phyloP scores from a whole-genome alignment of 1,140 invertebrate species.

The Akabosia matsudoensis region DNA sequence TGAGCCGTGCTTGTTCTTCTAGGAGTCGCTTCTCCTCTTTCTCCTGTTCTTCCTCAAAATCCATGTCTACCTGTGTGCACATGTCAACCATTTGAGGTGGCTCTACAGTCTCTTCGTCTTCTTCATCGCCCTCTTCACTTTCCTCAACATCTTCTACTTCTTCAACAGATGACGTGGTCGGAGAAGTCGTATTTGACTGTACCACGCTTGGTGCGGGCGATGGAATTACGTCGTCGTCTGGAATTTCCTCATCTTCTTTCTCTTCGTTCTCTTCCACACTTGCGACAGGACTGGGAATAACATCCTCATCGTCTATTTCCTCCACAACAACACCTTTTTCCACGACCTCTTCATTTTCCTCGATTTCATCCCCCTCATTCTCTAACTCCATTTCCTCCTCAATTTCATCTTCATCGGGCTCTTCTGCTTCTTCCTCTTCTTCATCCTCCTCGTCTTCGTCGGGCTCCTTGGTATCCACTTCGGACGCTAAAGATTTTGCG shows the following conservation, averaged over 20 bases:
- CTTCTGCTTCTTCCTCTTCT: slow-evolving; percentile 5
- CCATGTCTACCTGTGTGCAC: slow-evolving; percentile 45
- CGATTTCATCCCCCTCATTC: background rate
- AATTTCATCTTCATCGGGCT: slow-evolving; percentile 18
- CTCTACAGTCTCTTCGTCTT: slow-evolving; percentile 54
- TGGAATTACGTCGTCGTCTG: slow-evolving; percentile 33
- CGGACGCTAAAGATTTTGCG: slow-evolving; percentile 22
- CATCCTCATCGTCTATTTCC: slow-evolving; percentile 24
- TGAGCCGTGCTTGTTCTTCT: background rate
- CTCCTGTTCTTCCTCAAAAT: slow-evolving; percentile 22
- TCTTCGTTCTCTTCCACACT: background rate
- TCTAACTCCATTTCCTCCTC: background rate
- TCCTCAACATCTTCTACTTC: background rate
- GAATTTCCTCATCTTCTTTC: slow-evolving; percentile 49
- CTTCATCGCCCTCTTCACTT: slow-evolving; percentile 48
- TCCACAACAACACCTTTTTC: slow-evolving; percentile 24
- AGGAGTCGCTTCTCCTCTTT: background rate
- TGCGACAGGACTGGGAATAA: background rate
- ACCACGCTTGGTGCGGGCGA: slow-evolving; percentile 46
- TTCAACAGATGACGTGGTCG: too few relatives aligned
- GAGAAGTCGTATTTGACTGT: slow-evolving; percentile 16
- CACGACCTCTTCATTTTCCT: background rate
- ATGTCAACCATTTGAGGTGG: background rate
- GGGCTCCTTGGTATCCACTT: background rate
- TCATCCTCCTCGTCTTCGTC: slow-evolving; percentile 2